Evolutionary conservation across 1,140 invertebrate species (phyloP), one percentile per base, ranked within the genome.

Genomic region (Micrasema longulum): DNA sequence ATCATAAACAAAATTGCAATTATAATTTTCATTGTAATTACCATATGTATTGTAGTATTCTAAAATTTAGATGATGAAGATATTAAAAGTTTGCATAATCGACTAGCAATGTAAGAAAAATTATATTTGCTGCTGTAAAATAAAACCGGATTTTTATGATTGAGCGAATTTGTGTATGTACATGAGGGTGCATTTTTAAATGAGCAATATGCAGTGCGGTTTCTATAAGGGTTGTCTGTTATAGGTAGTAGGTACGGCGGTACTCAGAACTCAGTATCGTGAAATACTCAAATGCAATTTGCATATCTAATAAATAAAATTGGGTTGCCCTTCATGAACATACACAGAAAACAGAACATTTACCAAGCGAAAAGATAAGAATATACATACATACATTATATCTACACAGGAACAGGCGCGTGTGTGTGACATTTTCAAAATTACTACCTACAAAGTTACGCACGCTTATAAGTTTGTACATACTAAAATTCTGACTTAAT

Each of bases 251-350:
- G n/a, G n/a, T n/a, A n/a, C n/a, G n/a, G n/a, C n/a, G n/a, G n/a
- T n/a, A n/a, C n/a, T n/a, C n/a, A n/a, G n/a, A n/a, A 31, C 26
- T 1, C 14, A 64, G 26, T 9, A 26, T 41, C 14, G 43, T 31
- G 43, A 55, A 64, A 64, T 64, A 64, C 26, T 41, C n/a, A 41
- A 12, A 16, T 47, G 23, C 26, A 45, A 64, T 64, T 64, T 47
- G 60, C 60, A 64, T 64, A 47, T n/a, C 5, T 47, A 47, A 47
- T 64, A 64, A 64, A 60, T 60, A 60, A 45, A 45, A 16, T 47
- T 47, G 43, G 3, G 43, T 16, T n/a, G n/a, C 1, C 43, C n/a
- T 16, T 47, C n/a, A 5, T 16, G 14, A 47, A 47, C 2, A 47
- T 5, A 47, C n/a, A 47, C 14, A 45, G n/a, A n/a, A 45, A 45